These are phyloP conservation scores for Sericinus montela DNA, from an alignment of 2,888 invertebrate genomes.

Conservation along the genomic window DNA sequence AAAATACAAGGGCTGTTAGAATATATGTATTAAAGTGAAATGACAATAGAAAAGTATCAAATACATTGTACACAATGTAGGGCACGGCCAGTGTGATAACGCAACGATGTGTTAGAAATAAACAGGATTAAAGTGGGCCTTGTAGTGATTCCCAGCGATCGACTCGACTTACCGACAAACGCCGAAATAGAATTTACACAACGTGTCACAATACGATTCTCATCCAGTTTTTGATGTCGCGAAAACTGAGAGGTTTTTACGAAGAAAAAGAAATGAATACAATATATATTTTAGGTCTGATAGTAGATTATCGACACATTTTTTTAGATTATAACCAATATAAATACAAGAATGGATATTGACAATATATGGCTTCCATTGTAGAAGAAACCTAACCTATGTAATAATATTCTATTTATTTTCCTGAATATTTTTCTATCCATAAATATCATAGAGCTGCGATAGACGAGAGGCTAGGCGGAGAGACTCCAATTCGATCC, in stretches of 20 bases:
- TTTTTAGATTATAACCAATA: neutral
- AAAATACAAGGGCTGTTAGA: too few species aligned
- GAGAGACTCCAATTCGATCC: too few species aligned
- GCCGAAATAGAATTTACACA: slow-evolving; percentile 8
- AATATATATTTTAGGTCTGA: neutral
- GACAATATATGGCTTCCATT: slow-evolving; percentile 5
- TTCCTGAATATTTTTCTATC: too few species aligned
- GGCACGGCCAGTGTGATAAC: slow-evolving; percentile 21
- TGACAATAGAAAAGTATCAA: slow-evolving; percentile 9
- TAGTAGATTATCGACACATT: neutral
- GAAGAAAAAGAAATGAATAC: neutral
- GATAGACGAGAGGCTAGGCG: too few species aligned
- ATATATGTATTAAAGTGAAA: too few species aligned
- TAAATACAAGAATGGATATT: neutral
- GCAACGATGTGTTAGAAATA: slow-evolving; percentile 23
- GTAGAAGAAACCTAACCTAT: neutral
- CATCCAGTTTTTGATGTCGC: slow-evolving; percentile 7
- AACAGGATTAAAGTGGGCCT: slow-evolving; percentile 34
- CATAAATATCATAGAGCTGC: too few species aligned
- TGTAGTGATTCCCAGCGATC: slow-evolving; percentile 37
- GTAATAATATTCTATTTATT: neutral
- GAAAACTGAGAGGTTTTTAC: neutral
- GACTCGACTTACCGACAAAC: slow-evolving; percentile 24
- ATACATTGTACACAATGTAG: slow-evolving; percentile 5
- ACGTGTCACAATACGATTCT: slow-evolving; percentile 12